These are phyloP conservation scores for Pyrgilauda ruficollis DNA, from an alignment of 2,113 vertebrate genomes.

Conservation along the genomic window DNA sequence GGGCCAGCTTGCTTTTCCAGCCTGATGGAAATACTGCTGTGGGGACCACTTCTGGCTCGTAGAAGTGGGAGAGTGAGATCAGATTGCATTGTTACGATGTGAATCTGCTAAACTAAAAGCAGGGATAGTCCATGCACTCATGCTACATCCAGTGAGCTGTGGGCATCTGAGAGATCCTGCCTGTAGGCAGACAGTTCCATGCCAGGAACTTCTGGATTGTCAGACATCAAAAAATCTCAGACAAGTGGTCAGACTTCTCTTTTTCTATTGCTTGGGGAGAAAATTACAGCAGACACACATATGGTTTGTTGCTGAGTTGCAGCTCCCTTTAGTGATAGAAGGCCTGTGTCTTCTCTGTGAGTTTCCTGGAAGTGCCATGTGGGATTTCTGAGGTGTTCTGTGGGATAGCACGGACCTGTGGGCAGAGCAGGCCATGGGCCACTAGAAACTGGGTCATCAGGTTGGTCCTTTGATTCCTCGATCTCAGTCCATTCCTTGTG, in stretches of 20 bases:
- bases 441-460: not conserved
- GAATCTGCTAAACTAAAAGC: not conserved
- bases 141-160: rapidly evolving
- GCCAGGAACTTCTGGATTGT: not conserved
- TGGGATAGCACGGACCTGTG: not conserved
- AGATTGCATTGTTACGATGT: rapidly evolving
- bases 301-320: not conserved
- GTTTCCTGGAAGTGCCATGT: not conserved
- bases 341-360: not conserved
- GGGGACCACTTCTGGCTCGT: not conserved
- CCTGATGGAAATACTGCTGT: not conserved
- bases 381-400: not conserved
- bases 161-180: not conserved
- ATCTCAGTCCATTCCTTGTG: not conserved
- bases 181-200: not conserved
- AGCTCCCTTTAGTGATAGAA: not conserved
- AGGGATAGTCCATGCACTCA: not conserved
- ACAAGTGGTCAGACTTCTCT: not conserved
- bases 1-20: not conserved
- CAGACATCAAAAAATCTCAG: not conserved
- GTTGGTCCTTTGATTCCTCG: not conserved
- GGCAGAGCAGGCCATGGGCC: not conserved
- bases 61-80: not conserved
- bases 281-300: not conserved
- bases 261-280: not conserved